phyloP scores from a whole-genome alignment of 2,113 vertebrate species.

The Pipra filicauda region DNA sequence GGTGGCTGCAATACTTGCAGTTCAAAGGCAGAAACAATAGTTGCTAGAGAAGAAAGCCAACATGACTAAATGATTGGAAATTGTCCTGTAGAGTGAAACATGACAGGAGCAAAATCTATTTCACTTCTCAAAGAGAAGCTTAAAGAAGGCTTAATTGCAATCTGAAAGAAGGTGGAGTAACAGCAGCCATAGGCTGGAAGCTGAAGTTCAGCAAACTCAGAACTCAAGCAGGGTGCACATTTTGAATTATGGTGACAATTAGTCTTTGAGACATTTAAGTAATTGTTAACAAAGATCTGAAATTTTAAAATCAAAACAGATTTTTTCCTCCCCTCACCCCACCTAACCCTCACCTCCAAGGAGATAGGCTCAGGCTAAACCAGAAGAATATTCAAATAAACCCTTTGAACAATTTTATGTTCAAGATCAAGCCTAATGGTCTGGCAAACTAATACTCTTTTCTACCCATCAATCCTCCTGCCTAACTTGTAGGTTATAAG shows the following conservation, averaged over 20 bases:
- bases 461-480: not conserved
- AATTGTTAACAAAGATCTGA: not conserved
- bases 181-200: not conserved
- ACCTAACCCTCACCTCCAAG: accelerated
- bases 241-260: not conserved
- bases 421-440: not conserved
- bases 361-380: not conserved
- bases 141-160: not conserved
- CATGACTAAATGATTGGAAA: not conserved
- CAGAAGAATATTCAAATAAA: not conserved
- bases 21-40: not conserved
- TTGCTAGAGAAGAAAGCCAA: not conserved
- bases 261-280: not conserved
- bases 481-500: not conserved
- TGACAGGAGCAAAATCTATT: not conserved
- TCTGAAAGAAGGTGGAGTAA: not conserved
- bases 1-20: not conserved
- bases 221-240: not conserved
- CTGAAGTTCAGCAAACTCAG: not conserved
- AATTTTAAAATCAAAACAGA: not conserved
- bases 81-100: not conserved
- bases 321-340: not conserved
- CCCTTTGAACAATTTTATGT: not conserved
- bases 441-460: not conserved
- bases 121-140: not conserved